Evolutionary conservation across 2,113 vertebrate species (phyloP), one percentile per base, ranked within the genome.

Genomic region (Mus spicilegus): DNA sequence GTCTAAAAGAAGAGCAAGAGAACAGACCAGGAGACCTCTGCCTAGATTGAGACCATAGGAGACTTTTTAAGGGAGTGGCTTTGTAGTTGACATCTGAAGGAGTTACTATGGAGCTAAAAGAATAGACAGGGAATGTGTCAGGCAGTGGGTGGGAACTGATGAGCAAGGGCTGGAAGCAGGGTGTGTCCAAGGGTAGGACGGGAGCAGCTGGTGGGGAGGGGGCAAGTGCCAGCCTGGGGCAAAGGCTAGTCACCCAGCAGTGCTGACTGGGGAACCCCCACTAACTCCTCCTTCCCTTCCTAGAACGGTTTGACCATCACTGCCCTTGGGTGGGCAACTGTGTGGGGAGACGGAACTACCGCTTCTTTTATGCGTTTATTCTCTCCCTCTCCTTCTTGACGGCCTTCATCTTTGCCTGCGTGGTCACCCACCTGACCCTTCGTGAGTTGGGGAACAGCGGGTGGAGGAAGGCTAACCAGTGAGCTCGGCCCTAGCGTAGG

Each of bases 311-410:
- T 88, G 99, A 99, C 81, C 99, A 99, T 96, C 99, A 99, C 98
- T 99, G 99, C 97, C 99, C 99, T 30, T 99, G 99, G 99, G 99
- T 99, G 87, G 99, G 99, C 67, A 99, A 99, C 98, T 99, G 99
- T n/a, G 99, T 99, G 93, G 99, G 99, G 87, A 99, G 98, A 97
- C 99, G 99, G 94, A 99, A 99, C 98, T 99, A 99, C 96, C 99
- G 99, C 95, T 99, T 99, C 98, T 99, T 99, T 98, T 99, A 99
- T 19, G 99, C 99, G 91, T 99, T 99, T 97, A 99, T 99, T 96
- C 99, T 99, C 95, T 99, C 99, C n/a, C 99, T 99, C 94, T 99
- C 99, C 73, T 99, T 99, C 98, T 99, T 99, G 96, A 99, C 99
- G 0, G 99, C 99, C 98, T 99, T 99, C 98, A 99, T 99, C 98